Evolutionary conservation across 1,140 invertebrate species (phyloP).

Genomic region (Aphis craccivora): DNA sequence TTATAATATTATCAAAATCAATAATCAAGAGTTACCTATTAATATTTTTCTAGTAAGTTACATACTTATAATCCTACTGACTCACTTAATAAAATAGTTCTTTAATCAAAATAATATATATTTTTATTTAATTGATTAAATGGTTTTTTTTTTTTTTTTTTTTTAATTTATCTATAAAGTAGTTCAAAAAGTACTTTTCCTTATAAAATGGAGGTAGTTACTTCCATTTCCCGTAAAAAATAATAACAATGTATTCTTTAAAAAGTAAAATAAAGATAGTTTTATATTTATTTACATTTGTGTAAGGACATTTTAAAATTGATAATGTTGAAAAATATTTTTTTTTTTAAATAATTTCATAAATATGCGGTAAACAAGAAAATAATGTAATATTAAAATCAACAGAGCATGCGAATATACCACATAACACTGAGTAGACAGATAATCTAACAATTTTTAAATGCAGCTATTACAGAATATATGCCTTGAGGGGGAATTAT

Average conservation of each 20-base stretch:
- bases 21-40: not conserved
- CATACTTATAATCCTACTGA: not conserved
- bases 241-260: not conserved
- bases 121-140: not conserved
- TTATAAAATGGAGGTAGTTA: not conserved
- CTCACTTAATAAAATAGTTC: not conserved
- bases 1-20: not conserved
- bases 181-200: not conserved
- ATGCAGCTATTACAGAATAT: not conserved
- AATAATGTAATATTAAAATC: not conserved
- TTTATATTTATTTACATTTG: conserved; percentile 2
- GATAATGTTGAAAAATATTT: not conserved
- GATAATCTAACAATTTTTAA: not conserved
- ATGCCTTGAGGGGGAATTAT: not conserved
- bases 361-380: not conserved
- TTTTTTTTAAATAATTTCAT: not conserved
- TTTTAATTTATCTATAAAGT: not conserved
- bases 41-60: not conserved
- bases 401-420: not conserved
- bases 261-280: not conserved
- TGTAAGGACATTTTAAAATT: not conserved
- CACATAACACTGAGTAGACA: not conserved
- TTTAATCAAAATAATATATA: conserved; percentile 30
- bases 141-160: not conserved
- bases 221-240: not conserved